Evolutionary conservation across 2,888 invertebrate species (phyloP).

Genomic region (Drosophila diplacantha): DNA sequence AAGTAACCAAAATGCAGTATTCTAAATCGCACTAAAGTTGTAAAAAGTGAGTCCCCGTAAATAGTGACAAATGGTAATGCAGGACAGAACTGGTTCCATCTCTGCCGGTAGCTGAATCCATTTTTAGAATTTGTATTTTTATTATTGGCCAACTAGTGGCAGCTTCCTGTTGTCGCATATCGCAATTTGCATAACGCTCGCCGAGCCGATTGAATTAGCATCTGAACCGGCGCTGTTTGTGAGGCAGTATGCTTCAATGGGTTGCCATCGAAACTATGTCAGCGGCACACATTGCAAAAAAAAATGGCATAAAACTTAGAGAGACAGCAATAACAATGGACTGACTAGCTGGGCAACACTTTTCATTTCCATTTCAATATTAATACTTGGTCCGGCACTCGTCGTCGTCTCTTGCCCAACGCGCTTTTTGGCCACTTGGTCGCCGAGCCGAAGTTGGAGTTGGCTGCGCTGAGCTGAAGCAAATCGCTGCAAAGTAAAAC

Average conservation of each 20-base stretch:
- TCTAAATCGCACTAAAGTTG: neutral
- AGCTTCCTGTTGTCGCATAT: constrained; percentile 42
- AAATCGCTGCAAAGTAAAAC: constrained; percentile 29
- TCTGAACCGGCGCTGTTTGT: constrained; percentile 14
- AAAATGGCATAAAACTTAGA: constrained; percentile 36
- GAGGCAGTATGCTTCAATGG: constrained; percentile 41
- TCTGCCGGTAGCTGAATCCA: constrained; percentile 38
- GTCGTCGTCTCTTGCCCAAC: constrained; percentile 52
- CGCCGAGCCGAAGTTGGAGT: constrained; percentile 20
- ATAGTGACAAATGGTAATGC: neutral
- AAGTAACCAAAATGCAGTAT: neutral
- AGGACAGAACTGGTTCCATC: constrained; percentile 28
- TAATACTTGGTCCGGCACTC: constrained; percentile 34
- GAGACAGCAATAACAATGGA: constrained; percentile 34
- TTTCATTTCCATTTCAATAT: constrained; percentile 59
- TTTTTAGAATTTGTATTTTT: constrained; percentile 22
- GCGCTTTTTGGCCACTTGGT: constrained; percentile 46
- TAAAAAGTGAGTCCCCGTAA: neutral
- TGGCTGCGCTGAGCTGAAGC: constrained; percentile 21
- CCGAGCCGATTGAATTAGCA: constrained; percentile 19
- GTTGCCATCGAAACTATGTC: constrained; percentile 51
- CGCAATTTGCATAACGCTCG: constrained; percentile 37
- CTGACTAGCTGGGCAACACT: constrained; percentile 46
- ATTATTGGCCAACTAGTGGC: constrained; percentile 8
- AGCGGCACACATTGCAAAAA: constrained; percentile 51